Evolutionary conservation across 2,113 vertebrate genomes (phyloP).

Genomic region (Delphinapterus leucas): DNA sequence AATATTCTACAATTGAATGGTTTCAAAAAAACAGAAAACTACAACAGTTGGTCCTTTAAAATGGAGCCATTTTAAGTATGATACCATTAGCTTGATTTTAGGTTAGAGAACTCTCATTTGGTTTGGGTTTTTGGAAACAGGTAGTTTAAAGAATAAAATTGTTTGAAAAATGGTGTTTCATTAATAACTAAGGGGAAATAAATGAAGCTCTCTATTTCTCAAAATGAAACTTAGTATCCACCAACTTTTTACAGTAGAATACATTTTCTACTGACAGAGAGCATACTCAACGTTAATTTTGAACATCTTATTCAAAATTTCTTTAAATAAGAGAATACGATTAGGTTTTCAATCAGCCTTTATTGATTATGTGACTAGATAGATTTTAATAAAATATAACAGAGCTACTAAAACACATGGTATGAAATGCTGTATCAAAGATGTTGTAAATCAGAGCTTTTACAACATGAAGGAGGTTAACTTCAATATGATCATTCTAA

Average conservation of each 20-base stretch:
- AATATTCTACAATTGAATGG: neutral
- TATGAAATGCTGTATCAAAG: neutral
- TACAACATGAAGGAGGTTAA: neutral
- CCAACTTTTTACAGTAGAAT: neutral
- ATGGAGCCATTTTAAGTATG: neutral
- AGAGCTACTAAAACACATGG: neutral
- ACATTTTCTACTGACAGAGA: neutral
- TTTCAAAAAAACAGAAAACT: neutral
- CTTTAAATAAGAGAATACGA: neutral
- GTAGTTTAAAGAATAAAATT: conserved; percentile 2
- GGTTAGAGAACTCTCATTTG: neutral
- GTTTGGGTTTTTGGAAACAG: neutral
- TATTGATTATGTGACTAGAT: neutral
- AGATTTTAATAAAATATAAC: conserved; percentile 1
- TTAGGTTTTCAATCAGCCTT: neutral
- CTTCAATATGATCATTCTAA: neutral
- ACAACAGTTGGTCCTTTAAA: neutral
- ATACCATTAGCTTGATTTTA: neutral
- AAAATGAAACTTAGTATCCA: neutral
- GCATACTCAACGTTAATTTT: neutral
- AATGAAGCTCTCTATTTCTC: neutral
- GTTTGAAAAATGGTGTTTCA: neutral
- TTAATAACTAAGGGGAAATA: neutral
- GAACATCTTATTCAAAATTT: neutral
- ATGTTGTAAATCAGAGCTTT: neutral